phyloP scores from a whole-genome alignment of 1,140 invertebrate species.

The Diabrotica virgifera region DNA sequence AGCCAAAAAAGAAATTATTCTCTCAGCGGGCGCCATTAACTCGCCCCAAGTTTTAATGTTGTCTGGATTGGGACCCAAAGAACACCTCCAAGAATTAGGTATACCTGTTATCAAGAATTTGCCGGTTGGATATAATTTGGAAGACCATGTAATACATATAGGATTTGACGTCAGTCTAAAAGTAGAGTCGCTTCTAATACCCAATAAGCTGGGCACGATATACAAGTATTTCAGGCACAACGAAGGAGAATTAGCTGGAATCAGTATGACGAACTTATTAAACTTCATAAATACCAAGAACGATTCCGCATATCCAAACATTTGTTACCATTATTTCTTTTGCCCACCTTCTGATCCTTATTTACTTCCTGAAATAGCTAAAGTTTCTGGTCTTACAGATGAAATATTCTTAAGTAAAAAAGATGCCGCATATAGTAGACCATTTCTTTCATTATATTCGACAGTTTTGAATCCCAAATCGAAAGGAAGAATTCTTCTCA shows the following conservation, averaged over 20 bases:
- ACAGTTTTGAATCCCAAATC: slow-evolving; percentile 71
- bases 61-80: slow-evolving; percentile 68
- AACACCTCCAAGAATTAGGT: slow-evolving; percentile 55
- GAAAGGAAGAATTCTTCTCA: slow-evolving; percentile 56
- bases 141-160: slow-evolving; percentile 51
- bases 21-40: slow-evolving; percentile 60
- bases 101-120: slow-evolving; percentile 44
- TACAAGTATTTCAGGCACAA: slow-evolving; percentile 32
- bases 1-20: slow-evolving; percentile 60
- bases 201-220: slow-evolving; percentile 17
- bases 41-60: slow-evolving; percentile 67
- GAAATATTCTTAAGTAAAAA: slow-evolving; percentile 12
- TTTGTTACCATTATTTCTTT: slow-evolving; percentile 50
- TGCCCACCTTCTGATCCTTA: slow-evolving; percentile 16
- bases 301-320: slow-evolving; percentile 31
- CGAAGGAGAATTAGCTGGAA: slow-evolving; percentile 28
- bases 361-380: slow-evolving; percentile 16
- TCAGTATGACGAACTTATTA: slow-evolving; percentile 26
- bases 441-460: slow-evolving; percentile 47
- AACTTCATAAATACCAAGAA: slow-evolving; percentile 31
- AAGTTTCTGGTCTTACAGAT: slow-evolving; percentile 14
- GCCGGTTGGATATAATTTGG: slow-evolving; percentile 50
- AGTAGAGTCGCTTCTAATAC: neutral
- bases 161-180: slow-evolving; percentile 21
- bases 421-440: slow-evolving; percentile 18